These are phyloP conservation scores for Prorops nasuta DNA, from an alignment of 1,140 invertebrate species.

Conservation along the genomic window DNA sequence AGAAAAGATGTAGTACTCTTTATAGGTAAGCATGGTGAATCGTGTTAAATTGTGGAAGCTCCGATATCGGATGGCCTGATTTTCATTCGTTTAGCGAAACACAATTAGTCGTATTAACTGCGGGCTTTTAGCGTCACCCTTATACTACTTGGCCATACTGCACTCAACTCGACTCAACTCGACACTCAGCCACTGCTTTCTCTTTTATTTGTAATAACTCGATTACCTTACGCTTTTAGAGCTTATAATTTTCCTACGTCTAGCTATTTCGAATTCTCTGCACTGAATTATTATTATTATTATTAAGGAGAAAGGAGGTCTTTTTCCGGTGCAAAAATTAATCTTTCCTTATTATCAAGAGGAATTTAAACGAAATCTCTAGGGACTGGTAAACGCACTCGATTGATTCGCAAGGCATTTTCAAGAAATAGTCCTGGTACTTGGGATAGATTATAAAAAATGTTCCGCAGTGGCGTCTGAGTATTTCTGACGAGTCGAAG, in stretches of 20 bases:
- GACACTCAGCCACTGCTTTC: slow-evolving; percentile 20
- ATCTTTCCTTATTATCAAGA: too few species aligned
- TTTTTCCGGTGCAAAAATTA: too few species aligned
- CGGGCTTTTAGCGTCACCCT: slow-evolving; percentile 39
- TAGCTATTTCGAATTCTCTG: background rate
- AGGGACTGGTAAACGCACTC: too few species aligned
- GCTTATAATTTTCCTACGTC: slow-evolving; percentile 33
- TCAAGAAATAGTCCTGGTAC: background rate
- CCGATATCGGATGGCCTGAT: background rate
- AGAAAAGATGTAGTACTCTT: background rate
- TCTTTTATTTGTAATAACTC: slow-evolving; percentile 46
- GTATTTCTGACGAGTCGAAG: slow-evolving; percentile 21
- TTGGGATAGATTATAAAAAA: background rate
- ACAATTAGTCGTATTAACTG: slow-evolving; percentile 48
- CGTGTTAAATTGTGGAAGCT: background rate
- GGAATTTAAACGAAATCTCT: too few species aligned
- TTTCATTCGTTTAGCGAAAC: slow-evolving; percentile 22
- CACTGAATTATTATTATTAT: background rate
- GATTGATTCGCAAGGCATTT: too few species aligned
- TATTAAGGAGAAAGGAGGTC: too few species aligned
- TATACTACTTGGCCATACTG: slow-evolving; percentile 7
- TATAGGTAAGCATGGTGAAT: background rate
- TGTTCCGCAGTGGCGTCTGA: too few species aligned
- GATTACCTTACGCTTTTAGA: slow-evolving; percentile 40
- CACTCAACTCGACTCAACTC: slow-evolving; percentile 23